Base-by-base conservation (phyloP, 35 echinoderm and acorn worm genomes). In the Diadema setosum region DNA sequence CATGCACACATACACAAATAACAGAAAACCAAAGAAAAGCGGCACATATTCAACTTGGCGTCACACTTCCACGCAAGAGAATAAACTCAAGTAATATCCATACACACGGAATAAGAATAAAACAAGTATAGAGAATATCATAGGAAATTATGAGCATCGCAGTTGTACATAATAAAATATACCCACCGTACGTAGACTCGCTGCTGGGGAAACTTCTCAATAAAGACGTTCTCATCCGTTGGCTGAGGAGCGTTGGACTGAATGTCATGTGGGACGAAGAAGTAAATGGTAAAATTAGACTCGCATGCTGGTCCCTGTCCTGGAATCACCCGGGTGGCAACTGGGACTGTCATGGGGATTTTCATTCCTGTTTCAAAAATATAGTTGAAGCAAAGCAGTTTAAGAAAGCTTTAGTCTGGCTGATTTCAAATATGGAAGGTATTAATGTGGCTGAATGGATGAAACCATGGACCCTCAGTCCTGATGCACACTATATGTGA, bases 301-400 rank as follows among this genome's bases (percentile, higher is more conserved):
- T 83, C 87, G 43, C 92, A 94, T 20, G 87, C 87, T 59, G 92
- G 92, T 5, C 92, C 92, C 24, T 43, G 61, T 8, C 87, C 92
- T 65, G 92, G 92, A 8, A 80, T 44, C 16, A 94, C 82, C 67
- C 87, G 57, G 45, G 67, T 85, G 29, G 42, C 86, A 5, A 94
- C 92, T 2, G 92, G 92, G 2, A 57, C 92, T 46, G 92, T 94
- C 92, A 94, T 94, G 11, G 81, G 75, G 45, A 94, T 39, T 57
- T 94, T 90, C n/a, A 21, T 52, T 37, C 44, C 92, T 94, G 69
- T 11, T 42, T n/a, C n/a, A n/a, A n/a, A n/a, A n/a, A n/a, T n/a
- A n/a, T n/a, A n/a, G n/a, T n/a, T n/a, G n/a, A n/a, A n/a, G n/a
- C n/a, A n/a, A n/a, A n/a, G n/a, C n/a, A n/a, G n/a, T n/a, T n/a